These are phyloP conservation scores for Meloidogyne exigua DNA, from an alignment of 1,140 invertebrate species.

Conservation along the genomic window DNA sequence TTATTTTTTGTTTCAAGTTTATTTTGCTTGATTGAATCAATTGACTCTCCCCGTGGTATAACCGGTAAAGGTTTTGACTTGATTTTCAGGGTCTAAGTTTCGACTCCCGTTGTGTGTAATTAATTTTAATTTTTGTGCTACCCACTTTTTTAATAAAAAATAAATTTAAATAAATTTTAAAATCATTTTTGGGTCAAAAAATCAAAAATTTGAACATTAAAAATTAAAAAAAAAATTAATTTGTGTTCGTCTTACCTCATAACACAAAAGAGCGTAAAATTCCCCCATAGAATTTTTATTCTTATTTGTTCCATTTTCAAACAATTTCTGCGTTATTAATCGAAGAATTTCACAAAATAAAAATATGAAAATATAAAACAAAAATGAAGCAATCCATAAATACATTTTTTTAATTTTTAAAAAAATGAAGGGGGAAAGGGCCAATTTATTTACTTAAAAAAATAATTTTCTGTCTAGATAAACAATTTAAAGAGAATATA, in stretches of 20 bases:
- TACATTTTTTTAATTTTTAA: constrained; percentile 11
- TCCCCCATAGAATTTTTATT: neutral
- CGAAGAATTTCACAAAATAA: constrained; percentile 24
- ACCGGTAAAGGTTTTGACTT: neutral
- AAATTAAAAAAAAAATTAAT: neutral
- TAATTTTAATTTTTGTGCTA: neutral
- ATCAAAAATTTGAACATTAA: neutral
- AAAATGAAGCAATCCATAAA: constrained; percentile 22
- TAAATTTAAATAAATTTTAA: neutral
- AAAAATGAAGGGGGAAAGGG: too few species aligned
- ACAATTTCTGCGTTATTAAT: neutral
- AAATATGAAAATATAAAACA: constrained; percentile 13
- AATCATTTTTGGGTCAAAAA: neutral
- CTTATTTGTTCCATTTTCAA: neutral
- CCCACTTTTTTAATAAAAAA: too few species aligned
- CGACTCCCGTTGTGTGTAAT: neutral
- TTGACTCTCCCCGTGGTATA: neutral
- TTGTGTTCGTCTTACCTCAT: constrained; percentile 10
- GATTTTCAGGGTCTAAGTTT: neutral
- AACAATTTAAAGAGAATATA: too few species aligned
- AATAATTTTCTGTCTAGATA: too few species aligned
- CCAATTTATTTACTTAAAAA: too few species aligned
- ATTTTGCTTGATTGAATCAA: too few species aligned
- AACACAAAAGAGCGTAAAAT: neutral
- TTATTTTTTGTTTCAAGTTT: too few species aligned